Base-by-base conservation (phyloP, 2,797 vertebrate genomes). In the Chelidonichthys spinosus region DNA sequence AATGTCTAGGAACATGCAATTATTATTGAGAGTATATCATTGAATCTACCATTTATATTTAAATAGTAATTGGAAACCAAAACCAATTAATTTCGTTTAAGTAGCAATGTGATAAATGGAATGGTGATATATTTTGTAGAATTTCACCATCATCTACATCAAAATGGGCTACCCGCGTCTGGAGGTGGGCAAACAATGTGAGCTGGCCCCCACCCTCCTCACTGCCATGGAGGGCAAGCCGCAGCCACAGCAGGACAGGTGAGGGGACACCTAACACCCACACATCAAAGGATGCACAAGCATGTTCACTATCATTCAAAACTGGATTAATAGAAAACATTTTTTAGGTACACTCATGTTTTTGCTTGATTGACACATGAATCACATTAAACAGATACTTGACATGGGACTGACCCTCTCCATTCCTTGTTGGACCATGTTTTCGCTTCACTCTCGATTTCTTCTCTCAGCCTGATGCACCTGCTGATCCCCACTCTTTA, bases 91-190 rank as follows among this genome's bases (percentile, higher is more conserved):
- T 59, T 32, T 36, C 7, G 35, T 59, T 17, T 6, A 25, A 3
- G 7, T 35, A 35, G 0, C 10, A 2, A 4, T 37, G 17, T 69
- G 14, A 15, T 7, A 13, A 46, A 9, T 17, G 4, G 37, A 35
- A 18, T 40, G n/a, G 1, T 71, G 1, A 76, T 79, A 39, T 67
- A 2, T 68, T 52, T 63, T 49, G 25, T 72, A 99, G 98, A 99
- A 99, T 94, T 99, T 99, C 87, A 99, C 98, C 63, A 99, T 99
- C 87, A 99, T 99, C 90, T 99, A 99, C 87, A 98, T 99, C 83
- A 99, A 99, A 93, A 97, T 99, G 96, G 98, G 98, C 35, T 99
- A 97, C 85, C 98, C 98, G 54, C 97, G 98, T 56, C 92, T 99
- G 17, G 97, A 98, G 69, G 96, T 98, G 79, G 96, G 95, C 62